Percentiles rank a stretch among this genome's conserved stretches.
Evolutionary conservation across 2,113 vertebrate species (phyloP).

Genomic region (Fregata magnificens): DNA sequence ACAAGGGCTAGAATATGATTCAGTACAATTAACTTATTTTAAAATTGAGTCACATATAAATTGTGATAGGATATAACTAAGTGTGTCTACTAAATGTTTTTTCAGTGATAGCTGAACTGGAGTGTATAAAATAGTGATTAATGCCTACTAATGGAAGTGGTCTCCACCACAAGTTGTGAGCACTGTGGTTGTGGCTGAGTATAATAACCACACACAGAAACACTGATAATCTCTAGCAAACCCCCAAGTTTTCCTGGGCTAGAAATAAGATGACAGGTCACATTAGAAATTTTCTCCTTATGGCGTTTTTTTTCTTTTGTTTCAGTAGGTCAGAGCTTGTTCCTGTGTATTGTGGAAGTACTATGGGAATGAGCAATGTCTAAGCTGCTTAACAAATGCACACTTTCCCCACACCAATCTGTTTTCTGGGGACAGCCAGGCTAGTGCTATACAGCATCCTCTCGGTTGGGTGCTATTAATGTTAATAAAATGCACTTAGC

Average conservation of each 20-base stretch:
- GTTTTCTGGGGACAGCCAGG: slow-evolving; percentile 50
- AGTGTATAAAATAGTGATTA: slow-evolving; percentile 40
- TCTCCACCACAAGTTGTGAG: slow-evolving; percentile 51
- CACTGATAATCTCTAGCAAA: slow-evolving; percentile 24
- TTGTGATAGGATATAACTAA: slow-evolving; percentile 37
- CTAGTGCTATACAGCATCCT: slow-evolving; percentile 18
- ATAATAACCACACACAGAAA: not conserved
- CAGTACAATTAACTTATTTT: slow-evolving; percentile 56
- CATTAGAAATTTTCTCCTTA: slow-evolving; percentile 26
- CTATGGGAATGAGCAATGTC: slow-evolving; percentile 37
- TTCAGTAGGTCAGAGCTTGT: slow-evolving; percentile 38
- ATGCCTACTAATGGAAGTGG: slow-evolving; percentile 50
- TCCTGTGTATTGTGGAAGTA: not conserved
- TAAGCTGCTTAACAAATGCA: slow-evolving; percentile 58
- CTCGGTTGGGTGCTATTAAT: slow-evolving; percentile 59
- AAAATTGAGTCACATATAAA: slow-evolving; percentile 47
- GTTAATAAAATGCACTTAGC: slow-evolving; percentile 63
- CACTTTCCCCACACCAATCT: slow-evolving; percentile 57
- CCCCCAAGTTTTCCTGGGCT: slow-evolving; percentile 27
- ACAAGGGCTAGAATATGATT: slow-evolving; percentile 45
- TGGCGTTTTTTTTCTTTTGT: not conserved
- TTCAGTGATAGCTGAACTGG: not conserved
- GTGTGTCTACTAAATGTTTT: not conserved
- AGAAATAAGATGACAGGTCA: not conserved
- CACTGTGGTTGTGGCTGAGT: not conserved